Evolutionary conservation across 2,797 vertebrate species (phyloP).

Genomic region (Chelon auratus): DNA sequence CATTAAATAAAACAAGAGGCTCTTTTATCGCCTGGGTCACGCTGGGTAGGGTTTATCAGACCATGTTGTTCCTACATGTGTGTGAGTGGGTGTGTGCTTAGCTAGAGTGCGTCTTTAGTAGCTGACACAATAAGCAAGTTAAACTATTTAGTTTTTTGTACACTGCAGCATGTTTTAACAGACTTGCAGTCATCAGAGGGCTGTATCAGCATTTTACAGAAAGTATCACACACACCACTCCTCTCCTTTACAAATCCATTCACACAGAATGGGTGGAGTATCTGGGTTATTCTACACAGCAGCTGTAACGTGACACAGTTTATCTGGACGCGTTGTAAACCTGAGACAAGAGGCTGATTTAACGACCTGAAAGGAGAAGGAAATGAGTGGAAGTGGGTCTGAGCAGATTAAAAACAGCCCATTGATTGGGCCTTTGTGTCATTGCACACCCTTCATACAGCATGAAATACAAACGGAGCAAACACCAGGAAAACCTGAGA

Average conservation of each 20-base stretch:
- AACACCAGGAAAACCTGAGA: background rate
- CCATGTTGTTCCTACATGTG: slow-evolving; percentile 47
- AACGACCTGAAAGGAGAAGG: slow-evolving; percentile 39
- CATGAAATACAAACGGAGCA: background rate
- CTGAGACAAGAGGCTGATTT: slow-evolving; percentile 63
- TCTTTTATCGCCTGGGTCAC: slow-evolving; percentile 74
- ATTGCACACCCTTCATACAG: background rate
- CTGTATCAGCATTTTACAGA: slow-evolving; percentile 48
- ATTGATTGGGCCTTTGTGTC: slow-evolving; percentile 40
- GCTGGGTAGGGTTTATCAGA: slow-evolving; percentile 75
- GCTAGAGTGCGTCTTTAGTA: slow-evolving; percentile 61
- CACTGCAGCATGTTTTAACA: slow-evolving; percentile 33
- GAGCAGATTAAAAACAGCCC: slow-evolving; percentile 46
- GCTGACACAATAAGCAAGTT: slow-evolving; percentile 37
- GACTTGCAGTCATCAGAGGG: slow-evolving; percentile 27
- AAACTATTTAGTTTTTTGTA: slow-evolving; percentile 25
- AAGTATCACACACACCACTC: slow-evolving; percentile 14
- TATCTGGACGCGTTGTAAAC: slow-evolving; percentile 65
- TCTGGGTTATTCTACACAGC: slow-evolving; percentile 62
- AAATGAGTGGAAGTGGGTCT: slow-evolving; percentile 34
- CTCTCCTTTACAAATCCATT: slow-evolving; percentile 53
- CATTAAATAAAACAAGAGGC: slow-evolving; percentile 83
- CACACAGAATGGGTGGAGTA: slow-evolving; percentile 67
- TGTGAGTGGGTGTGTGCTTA: slow-evolving; percentile 12
- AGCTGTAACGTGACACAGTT: slow-evolving; percentile 73